Evolutionary conservation across 2,888 invertebrate species (phyloP).

Genomic region (Bugulina stolonifera): DNA sequence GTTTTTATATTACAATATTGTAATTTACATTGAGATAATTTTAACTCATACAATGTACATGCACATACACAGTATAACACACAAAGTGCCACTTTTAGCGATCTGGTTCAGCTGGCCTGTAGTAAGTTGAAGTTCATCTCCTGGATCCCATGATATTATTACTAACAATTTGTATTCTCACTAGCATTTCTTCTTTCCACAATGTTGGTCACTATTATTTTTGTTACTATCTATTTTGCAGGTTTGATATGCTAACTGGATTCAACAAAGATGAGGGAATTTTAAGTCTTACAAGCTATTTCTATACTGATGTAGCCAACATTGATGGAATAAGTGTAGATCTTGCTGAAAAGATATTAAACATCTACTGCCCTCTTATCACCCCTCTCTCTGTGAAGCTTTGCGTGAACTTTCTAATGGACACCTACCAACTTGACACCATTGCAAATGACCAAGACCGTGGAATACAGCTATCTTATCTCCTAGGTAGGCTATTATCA

Average conservation of each 20-base stretch:
- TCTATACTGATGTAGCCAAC: not conserved
- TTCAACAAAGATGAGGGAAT: not conserved
- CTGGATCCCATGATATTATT: too few species aligned
- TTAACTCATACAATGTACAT: not conserved
- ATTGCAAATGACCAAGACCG: not conserved
- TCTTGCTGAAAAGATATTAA: not conserved
- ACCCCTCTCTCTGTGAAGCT: not conserved
- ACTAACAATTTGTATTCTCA: not conserved
- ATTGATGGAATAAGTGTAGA: not conserved
- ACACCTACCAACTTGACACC: not conserved
- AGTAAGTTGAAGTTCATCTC: too few species aligned
- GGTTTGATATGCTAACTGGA: slow-evolving; percentile 12
- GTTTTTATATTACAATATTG: not conserved
- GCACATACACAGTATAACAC: too few species aligned
- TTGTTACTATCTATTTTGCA: not conserved
- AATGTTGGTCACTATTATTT: slow-evolving; percentile 11
- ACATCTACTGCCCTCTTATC: not conserved
- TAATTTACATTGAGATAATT: too few species aligned
- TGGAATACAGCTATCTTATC: too few species aligned
- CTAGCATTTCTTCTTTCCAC: too few species aligned
- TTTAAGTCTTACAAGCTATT: not conserved
- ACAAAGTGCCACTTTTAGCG: too few species aligned
- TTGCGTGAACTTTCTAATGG: not conserved
- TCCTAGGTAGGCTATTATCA: too few species aligned
- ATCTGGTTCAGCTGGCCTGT: too few species aligned